Percentiles rank a stretch among this genome's conserved stretches.
These are phyloP conservation scores for Bujurquina vittata DNA, from an alignment of 2,113 vertebrate species.

Conservation along the genomic window DNA sequence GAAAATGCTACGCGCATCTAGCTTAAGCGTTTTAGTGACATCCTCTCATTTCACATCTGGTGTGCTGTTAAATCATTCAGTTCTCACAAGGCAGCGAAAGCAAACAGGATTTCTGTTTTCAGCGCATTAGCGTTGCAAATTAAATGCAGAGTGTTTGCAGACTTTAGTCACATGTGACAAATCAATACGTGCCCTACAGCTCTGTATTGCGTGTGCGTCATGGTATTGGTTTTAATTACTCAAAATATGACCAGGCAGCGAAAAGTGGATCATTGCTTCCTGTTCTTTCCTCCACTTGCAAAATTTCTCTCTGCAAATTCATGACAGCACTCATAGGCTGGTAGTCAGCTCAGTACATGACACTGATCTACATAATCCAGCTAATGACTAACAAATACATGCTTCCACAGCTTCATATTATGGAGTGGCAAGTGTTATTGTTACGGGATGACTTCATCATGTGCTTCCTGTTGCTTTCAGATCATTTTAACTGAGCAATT, in stretches of 20 bases:
- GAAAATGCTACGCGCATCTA: neutral
- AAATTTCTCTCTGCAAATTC: neutral
- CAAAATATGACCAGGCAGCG: neutral
- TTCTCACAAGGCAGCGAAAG: neutral
- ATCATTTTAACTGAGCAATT: neutral
- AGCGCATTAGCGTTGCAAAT: neutral
- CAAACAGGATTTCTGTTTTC: neutral
- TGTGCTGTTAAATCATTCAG: constrained; percentile 1
- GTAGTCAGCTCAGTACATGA: constrained; percentile 20
- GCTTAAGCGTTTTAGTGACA: neutral
- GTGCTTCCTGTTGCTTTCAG: neutral
- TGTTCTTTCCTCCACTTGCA: neutral
- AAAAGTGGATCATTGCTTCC: neutral
- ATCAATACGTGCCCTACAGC: neutral
- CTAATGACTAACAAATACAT: neutral
- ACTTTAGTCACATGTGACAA: constrained; percentile 7
- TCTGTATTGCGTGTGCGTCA: neutral
- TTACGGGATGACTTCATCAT: neutral
- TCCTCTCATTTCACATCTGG: neutral
- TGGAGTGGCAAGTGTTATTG: neutral
- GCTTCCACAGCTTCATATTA: neutral
- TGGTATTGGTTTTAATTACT: neutral
- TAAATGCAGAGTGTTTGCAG: neutral
- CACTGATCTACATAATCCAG: constrained; percentile 1
- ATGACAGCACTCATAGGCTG: neutral